phyloP scores from a whole-genome alignment of 1,140 invertebrate species.

The Ips typographus region DNA sequence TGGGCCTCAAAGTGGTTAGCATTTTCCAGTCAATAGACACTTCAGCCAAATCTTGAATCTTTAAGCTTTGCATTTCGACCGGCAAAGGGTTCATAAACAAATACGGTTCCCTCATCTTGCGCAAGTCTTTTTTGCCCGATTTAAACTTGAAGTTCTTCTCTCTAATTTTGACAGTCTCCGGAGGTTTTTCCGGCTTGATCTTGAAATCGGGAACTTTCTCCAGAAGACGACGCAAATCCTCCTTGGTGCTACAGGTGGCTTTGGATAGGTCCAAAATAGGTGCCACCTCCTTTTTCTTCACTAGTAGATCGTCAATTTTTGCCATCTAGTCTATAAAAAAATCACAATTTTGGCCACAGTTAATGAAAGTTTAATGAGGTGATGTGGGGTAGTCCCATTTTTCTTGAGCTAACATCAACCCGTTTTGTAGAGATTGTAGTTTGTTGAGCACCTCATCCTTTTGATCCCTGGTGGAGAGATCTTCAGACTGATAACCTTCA shows the following conservation, averaged over 20 bases:
- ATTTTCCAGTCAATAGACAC: conserved; percentile 93
- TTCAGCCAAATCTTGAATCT: conserved; percentile 75
- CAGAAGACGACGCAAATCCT: conserved; percentile 78
- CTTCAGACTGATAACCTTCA: too few species aligned
- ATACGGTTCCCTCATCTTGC: conserved; percentile 61
- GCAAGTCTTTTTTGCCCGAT: conserved; percentile 65
- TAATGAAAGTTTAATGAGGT: conserved; percentile 50
- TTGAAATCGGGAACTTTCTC: conserved; percentile 89
- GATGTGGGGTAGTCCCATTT: conserved; percentile 48
- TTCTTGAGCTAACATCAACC: conserved; percentile 45
- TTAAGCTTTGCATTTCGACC: conserved; percentile 74
- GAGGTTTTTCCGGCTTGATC: conserved; percentile 80
- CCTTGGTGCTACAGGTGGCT: conserved; percentile 69
- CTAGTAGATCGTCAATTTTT: conserved; percentile 78
- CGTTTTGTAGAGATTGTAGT: conserved; percentile 42
- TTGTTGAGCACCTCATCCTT: conserved; percentile 38
- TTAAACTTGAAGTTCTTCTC: conserved; percentile 66
- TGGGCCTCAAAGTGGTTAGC: conserved; percentile 82
- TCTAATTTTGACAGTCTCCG: conserved; percentile 68
- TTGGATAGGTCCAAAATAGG: conserved; percentile 83
- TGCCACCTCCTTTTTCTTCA: conserved; percentile 80
- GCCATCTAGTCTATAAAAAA: conserved; percentile 51
- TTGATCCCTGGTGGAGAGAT: not conserved
- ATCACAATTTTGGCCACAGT: conserved; percentile 1
- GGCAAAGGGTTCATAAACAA: conserved; percentile 79